A percentile compares a stretch with the other conserved stretches of the same genome.
phyloP scores from a whole-genome alignment of 2,888 invertebrate genomes.

The Campoletis raptor region DNA sequence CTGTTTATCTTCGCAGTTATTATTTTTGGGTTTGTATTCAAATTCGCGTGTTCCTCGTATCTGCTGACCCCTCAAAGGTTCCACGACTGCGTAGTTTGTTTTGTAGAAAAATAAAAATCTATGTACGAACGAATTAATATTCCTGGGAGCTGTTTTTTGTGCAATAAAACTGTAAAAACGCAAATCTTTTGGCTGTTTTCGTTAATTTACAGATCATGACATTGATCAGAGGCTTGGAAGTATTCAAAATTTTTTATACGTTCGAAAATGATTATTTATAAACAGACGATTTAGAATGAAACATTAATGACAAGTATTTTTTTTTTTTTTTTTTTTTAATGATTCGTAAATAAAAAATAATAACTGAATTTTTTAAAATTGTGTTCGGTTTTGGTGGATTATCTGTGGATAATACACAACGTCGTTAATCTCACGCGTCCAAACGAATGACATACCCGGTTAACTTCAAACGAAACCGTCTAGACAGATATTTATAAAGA shows the following conservation, averaged over 20 bases:
- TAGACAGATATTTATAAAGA: slow-evolving; percentile 30
- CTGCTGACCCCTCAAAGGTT: not conserved
- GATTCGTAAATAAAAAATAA: not conserved
- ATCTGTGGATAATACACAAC: slow-evolving; percentile 1
- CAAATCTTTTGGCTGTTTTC: not conserved
- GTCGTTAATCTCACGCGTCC: not conserved
- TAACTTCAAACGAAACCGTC: slow-evolving; percentile 27
- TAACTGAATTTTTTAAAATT: not conserved
- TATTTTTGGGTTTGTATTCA: slow-evolving; percentile 7
- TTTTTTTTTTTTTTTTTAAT: not conserved
- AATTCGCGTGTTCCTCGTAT: slow-evolving; percentile 9
- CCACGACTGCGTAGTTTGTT: not conserved
- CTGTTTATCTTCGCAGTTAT: slow-evolving; percentile 13
- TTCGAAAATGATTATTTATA: not conserved
- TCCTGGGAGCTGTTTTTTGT: not conserved
- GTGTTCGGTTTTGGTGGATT: not conserved
- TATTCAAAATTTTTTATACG: not conserved
- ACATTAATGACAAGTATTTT: not conserved
- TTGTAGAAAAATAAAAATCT: not conserved
- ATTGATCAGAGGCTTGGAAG: not conserved
- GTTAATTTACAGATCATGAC: not conserved
- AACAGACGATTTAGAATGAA: not conserved
- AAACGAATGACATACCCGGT: slow-evolving; percentile 6
- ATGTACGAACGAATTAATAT: not conserved
- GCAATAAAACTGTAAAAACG: not conserved